phyloP scores from a whole-genome alignment of 2,888 invertebrate species.

The Pardosa pseudoannulata region DNA sequence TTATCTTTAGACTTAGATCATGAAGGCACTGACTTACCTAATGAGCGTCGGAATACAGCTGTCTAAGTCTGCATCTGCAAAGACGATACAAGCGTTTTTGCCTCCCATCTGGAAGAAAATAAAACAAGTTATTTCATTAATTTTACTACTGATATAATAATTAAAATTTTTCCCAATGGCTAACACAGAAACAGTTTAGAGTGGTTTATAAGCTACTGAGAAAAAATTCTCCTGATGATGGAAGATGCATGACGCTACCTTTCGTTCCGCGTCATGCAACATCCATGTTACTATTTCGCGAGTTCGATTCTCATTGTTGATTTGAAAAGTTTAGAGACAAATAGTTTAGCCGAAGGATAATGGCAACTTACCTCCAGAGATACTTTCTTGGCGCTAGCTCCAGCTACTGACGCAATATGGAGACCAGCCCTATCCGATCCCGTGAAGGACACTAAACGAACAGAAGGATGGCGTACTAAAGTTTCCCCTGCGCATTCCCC shows the following conservation, averaged over 20 bases:
- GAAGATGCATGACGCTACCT: no score
- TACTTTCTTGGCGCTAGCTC: constrained; percentile 79
- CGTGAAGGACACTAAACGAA: constrained; percentile 80
- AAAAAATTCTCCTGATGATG: no score
- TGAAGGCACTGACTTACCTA: constrained; percentile 76
- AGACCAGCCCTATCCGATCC: constrained; percentile 80
- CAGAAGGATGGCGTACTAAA: constrained; percentile 79
- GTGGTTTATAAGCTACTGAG: no score
- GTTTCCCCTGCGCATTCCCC: constrained; percentile 80
- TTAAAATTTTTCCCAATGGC: no score
- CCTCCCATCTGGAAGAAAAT: constrained; percentile 79
- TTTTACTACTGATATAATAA: no score
- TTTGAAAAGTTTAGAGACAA: no score
- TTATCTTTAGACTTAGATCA: not conserved
- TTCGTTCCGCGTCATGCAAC: no score
- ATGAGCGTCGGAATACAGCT: constrained; percentile 78
- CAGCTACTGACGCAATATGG: constrained; percentile 78
- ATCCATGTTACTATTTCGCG: no score
- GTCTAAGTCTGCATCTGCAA: constrained; percentile 79
- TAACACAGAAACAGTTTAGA: no score
- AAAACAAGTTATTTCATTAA: no score
- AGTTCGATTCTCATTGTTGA: no score
- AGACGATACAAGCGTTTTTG: constrained; percentile 81
- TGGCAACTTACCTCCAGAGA: constrained; percentile 80
- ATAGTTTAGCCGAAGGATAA: no score